Conservation (phyloP, 2,113 vertebrate genomes). For the Hemibates koningsi region DNA sequence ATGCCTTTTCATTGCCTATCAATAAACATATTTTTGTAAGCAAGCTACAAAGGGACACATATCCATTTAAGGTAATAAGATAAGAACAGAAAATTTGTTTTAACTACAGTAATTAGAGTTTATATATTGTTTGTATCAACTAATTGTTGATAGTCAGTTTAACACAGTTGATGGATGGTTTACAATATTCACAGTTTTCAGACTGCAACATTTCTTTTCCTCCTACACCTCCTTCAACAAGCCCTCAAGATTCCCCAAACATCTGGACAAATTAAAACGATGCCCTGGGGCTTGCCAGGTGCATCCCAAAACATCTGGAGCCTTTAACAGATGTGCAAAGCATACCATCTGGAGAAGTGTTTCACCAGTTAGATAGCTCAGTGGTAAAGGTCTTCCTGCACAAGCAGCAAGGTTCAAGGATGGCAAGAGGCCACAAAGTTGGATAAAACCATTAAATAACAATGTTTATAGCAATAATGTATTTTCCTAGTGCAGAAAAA, state of each 20-base stretch:
- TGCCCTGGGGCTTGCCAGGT: slow-evolving; percentile 28
- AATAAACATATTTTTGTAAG: not conserved
- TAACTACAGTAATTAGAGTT: not conserved
- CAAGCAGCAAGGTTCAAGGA: not conserved
- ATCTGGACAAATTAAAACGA: not conserved
- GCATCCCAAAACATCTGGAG: slow-evolving; percentile 62
- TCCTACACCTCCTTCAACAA: not conserved
- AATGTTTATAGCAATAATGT: not conserved
- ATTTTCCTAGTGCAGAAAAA: not conserved
- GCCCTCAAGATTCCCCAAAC: not conserved
- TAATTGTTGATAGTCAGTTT: not conserved
- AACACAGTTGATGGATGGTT: not conserved
- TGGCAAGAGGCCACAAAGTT: not conserved
- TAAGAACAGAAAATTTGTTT: not conserved
- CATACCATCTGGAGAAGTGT: slow-evolving; percentile 38
- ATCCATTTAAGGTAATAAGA: not conserved
- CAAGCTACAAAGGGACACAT: not conserved
- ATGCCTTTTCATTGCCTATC: not conserved
- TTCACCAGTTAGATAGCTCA: slow-evolving; percentile 24
- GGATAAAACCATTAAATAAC: not conserved
- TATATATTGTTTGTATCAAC: not conserved
- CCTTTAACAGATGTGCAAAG: slow-evolving; percentile 34
- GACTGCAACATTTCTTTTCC: not conserved
- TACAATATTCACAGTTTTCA: not conserved
- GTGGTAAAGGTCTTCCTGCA: slow-evolving; percentile 4